Evolutionary conservation across 2,113 vertebrate genomes (phyloP), one percentile per base, ranked within the genome.

Genomic region (Amia ocellicauda): DNA sequence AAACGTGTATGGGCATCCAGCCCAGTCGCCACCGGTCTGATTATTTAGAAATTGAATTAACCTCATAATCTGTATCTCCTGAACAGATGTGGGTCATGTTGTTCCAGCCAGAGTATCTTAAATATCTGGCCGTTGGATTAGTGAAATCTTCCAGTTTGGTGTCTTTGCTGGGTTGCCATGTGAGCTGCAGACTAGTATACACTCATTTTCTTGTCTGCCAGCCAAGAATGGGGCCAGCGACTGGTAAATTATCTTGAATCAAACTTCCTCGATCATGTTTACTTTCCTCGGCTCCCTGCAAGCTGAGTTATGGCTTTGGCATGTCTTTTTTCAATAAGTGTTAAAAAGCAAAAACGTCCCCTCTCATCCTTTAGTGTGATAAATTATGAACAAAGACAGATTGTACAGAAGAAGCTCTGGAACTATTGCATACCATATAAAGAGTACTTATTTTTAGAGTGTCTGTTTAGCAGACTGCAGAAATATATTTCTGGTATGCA

Each of bases 341-440:
- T 47, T 47, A 20, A 47, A 65, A 65, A 65, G 16, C n/a, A 19
- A 55, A 64, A 64, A 36, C 23, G n/a, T n/a, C 51, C 28, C 17
- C 9, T 14, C n/a, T 42, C 36, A 11, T n/a, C 19, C 53, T n/a
- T n/a, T n/a, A n/a, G n/a, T n/a, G n/a, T n/a, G n/a, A n/a, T n/a
- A n/a, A 24, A 29, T 26, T 47, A 42, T 19, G 20, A 50, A 45
- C 49, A 26, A 51, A 50, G 43, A 28, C 9, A 54, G 3, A 20
- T 41, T 24, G 27, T 28, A 17, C 27, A n/a, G 16, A 27, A 10
- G 19, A 1, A n/a, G 3, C 54, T 4, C 54, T 40, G 14, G 11
- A 23, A 13, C 23, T 20, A 40, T 14, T n/a, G 8, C 13, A 45
- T 4, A 0, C 10, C 40, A 62, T 41, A 36, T 62, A 51, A 36